phyloP scores from a whole-genome alignment of 2,113 vertebrate genomes.

The Eulemur rufifrons region DNA sequence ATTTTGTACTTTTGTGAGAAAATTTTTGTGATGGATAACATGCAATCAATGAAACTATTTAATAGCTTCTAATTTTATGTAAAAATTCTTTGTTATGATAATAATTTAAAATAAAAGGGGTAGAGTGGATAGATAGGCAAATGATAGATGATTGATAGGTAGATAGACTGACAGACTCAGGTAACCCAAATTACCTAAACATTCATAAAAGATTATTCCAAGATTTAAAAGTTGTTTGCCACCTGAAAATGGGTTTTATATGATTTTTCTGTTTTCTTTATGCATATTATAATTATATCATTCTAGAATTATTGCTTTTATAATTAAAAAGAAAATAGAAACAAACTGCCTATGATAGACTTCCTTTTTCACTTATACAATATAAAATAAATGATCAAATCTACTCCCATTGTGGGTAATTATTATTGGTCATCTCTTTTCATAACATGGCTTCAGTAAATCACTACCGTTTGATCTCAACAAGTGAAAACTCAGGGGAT shows the following conservation, averaged over 20 bases:
- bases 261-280: neutral
- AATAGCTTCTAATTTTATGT: neutral
- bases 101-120: neutral
- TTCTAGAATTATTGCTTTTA: neutral
- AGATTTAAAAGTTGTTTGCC: neutral
- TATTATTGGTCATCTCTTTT: neutral
- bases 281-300: neutral
- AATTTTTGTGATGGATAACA: neutral
- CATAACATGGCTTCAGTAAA: neutral
- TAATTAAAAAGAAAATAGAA: neutral
- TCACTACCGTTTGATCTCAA: neutral
- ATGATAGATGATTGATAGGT: neutral
- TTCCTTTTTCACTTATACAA: neutral
- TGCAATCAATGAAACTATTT: neutral
- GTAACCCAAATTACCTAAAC: neutral
- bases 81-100: neutral
- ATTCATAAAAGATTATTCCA: neutral
- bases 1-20: neutral
- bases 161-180: neutral
- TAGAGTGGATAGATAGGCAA: neutral
- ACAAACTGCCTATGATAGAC: neutral
- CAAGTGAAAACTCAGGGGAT: neutral
- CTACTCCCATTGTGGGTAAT: neutral
- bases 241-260: neutral
- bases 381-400: neutral